phyloP scores from a whole-genome alignment of 2,113 vertebrate genomes.

The Silurus asotus region DNA sequence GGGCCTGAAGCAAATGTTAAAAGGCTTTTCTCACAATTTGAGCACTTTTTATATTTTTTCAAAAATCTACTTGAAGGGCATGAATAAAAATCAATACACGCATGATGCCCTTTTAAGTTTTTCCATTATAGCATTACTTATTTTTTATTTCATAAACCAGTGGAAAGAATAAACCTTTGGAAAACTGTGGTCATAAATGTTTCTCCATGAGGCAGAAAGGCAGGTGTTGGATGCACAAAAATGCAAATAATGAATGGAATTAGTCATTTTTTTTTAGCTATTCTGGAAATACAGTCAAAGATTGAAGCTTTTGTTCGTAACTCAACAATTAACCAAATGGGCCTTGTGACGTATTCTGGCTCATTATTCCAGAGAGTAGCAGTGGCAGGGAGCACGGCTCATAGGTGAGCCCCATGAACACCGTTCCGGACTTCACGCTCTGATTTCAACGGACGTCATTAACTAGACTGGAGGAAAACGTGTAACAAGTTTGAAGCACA shows the following conservation, averaged over 20 bases:
- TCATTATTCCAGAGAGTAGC: slow-evolving; percentile 34
- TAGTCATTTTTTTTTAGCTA: neutral
- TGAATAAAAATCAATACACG: slow-evolving; percentile 69
- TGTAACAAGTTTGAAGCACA: slow-evolving; percentile 34
- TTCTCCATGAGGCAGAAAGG: slow-evolving; percentile 45
- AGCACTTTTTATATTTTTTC: slow-evolving; percentile 54
- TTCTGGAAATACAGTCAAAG: slow-evolving; percentile 60
- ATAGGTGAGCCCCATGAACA: slow-evolving; percentile 17
- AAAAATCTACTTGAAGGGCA: slow-evolving; percentile 65
- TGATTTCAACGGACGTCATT: slow-evolving; percentile 34
- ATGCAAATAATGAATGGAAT: slow-evolving; percentile 57
- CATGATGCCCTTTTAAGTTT: slow-evolving; percentile 71
- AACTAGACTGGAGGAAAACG: slow-evolving; percentile 40
- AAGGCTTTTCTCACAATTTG: slow-evolving; percentile 61
- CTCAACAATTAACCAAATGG: slow-evolving; percentile 32
- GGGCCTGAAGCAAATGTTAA: slow-evolving; percentile 56
- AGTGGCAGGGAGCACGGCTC: neutral
- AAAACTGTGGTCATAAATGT: slow-evolving; percentile 43
- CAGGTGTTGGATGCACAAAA: neutral
- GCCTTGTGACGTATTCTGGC: neutral
- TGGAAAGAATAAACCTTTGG: slow-evolving; percentile 43
- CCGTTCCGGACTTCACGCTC: neutral
- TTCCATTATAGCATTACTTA: slow-evolving; percentile 56
- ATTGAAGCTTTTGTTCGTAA: slow-evolving; percentile 45
- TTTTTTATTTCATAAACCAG: slow-evolving; percentile 63